A percentile compares a stretch with the other conserved stretches of the same genome.
Evolutionary conservation across 2,113 vertebrate species (phyloP).

Genomic region (Sinocyclocheilus anshuiensis): DNA sequence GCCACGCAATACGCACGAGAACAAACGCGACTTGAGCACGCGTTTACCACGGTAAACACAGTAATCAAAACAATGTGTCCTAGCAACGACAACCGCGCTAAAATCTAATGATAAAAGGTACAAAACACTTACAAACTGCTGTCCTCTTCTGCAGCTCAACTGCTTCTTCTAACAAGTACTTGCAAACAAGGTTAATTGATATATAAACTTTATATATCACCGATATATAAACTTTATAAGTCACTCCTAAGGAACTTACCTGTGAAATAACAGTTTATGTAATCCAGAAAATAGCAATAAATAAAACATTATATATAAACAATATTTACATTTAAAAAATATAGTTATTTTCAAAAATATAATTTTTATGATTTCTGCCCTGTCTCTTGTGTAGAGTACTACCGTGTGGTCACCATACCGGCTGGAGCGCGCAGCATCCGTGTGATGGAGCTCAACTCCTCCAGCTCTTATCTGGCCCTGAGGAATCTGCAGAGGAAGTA

Average conservation of each 20-base stretch:
- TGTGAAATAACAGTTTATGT: not conserved
- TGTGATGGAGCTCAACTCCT: slow-evolving; percentile 80
- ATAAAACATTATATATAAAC: not conserved
- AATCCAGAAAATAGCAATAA: not conserved
- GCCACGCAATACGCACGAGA: too few species aligned
- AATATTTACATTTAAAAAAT: not conserved
- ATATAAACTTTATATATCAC: too few species aligned
- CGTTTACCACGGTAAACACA: too few species aligned
- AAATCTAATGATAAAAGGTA: too few species aligned
- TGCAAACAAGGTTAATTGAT: too few species aligned
- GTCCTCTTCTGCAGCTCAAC: too few species aligned
- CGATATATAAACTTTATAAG: not conserved
- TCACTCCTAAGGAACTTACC: not conserved
- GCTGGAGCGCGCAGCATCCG: slow-evolving; percentile 81
- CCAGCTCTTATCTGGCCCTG: slow-evolving; percentile 84
- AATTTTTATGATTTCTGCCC: not conserved
- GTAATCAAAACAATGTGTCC: too few species aligned
- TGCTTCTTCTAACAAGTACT: too few species aligned
- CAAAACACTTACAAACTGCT: too few species aligned
- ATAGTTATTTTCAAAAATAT: not conserved
- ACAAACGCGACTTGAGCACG: too few species aligned
- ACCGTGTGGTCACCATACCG: slow-evolving; percentile 80
- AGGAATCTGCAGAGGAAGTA: slow-evolving; percentile 77
- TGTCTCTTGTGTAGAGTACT: slow-evolving; percentile 78
- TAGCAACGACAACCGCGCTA: too few species aligned